Evolutionary conservation across 1,140 invertebrate species (phyloP).

Genomic region (Halesus radiatus): DNA sequence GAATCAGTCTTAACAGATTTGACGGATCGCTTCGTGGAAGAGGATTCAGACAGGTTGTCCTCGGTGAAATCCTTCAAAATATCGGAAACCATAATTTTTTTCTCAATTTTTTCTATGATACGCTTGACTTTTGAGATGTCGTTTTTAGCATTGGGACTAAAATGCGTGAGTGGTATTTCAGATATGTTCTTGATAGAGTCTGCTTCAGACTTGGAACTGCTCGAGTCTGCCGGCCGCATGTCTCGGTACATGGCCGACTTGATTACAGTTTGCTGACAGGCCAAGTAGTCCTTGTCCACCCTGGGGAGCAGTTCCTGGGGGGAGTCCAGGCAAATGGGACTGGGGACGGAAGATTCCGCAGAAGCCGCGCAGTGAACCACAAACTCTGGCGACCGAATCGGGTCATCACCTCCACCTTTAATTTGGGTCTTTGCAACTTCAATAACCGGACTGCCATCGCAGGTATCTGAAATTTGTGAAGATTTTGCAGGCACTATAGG

Average conservation of each 20-base stretch:
- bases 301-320: not conserved
- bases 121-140: not conserved
- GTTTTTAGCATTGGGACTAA: conserved; percentile 4
- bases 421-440: not conserved
- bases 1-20: not conserved
- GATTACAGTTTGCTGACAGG: not conserved
- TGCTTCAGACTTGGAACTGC: not conserved
- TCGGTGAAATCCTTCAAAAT: conserved; percentile 31
- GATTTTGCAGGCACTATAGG: too few relatives aligned
- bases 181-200: not conserved
- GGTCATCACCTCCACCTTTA: not conserved
- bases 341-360: not conserved
- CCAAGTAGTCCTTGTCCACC: not conserved
- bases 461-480: too few relatives aligned
- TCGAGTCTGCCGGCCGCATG: not conserved
- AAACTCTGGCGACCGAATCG: not conserved
- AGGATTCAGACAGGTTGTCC: not conserved
- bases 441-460: too few relatives aligned
- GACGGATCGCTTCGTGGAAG: not conserved
- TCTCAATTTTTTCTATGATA: conserved; percentile 7
- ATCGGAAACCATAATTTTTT: not conserved
- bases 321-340: conserved; percentile 12
- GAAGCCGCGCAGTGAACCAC: not conserved
- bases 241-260: not conserved
- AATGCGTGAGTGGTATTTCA: conserved; percentile 18